These are phyloP conservation scores for Virgularia gustaviana DNA, from an alignment of 92 coral and sea anemone genomes.

Conservation along the genomic window DNA sequence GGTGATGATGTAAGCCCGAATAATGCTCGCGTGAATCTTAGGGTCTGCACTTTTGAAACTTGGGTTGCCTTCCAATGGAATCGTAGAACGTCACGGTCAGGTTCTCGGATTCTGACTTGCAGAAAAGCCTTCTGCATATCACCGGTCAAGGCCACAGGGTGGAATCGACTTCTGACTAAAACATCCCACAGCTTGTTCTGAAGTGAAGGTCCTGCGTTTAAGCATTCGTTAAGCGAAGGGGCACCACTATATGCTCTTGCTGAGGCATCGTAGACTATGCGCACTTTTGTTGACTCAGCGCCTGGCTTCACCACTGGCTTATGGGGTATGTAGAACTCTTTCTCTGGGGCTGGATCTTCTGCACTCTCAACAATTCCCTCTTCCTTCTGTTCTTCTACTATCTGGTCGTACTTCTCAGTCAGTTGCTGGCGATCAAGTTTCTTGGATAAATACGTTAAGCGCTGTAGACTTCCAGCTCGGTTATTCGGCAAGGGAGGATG, in stretches of 20 bases:
- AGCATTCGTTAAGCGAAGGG: constrained; percentile 53
- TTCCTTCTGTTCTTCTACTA: constrained; percentile 42
- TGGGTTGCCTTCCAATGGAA: no score
- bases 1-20: no score
- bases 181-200: constrained; percentile 53
- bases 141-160: no score
- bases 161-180: constrained; percentile 17
- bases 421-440: constrained; percentile 40
- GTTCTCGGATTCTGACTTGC: no score
- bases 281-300: constrained; percentile 39
- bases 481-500: constrained; percentile 51
- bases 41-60: no score
- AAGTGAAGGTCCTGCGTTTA: constrained; percentile 39
- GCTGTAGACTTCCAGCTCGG: constrained; percentile 39
- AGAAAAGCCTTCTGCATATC: no score
- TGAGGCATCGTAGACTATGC: constrained; percentile 49
- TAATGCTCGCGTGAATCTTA: no score
- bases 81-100: no score
- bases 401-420: constrained; percentile 25
- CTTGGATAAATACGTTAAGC: constrained; percentile 25
- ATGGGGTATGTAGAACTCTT: constrained; percentile 56
- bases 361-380: constrained; percentile 29
- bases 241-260: constrained; percentile 16
- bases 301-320: constrained; percentile 47
- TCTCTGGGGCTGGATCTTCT: constrained; percentile 6